Evolutionary conservation across 2,888 invertebrate species (phyloP).

Genomic region (Galerucella nymphaeae): DNA sequence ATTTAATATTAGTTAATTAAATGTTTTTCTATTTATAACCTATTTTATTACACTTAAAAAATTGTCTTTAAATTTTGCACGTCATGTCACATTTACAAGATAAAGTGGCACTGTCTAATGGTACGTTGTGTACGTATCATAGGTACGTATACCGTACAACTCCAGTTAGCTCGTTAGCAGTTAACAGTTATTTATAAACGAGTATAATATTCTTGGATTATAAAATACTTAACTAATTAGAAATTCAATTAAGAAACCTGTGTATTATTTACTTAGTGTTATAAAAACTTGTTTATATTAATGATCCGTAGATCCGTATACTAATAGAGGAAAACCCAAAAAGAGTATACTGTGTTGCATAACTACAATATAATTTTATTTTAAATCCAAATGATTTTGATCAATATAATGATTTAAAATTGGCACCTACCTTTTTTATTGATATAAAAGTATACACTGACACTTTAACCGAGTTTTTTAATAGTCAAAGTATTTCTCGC

Average conservation of each 20-base stretch:
- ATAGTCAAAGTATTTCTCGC: not conserved
- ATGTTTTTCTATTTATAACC: slow-evolving; percentile 15
- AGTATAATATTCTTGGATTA: not conserved
- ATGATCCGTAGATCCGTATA: not conserved
- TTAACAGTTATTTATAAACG: not conserved
- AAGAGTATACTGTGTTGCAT: slow-evolving; percentile 3
- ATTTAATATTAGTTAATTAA: slow-evolving; percentile 1
- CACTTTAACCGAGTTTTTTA: not conserved
- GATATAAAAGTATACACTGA: not conserved
- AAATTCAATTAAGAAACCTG: not conserved
- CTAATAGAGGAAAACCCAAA: not conserved
- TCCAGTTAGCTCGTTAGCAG: not conserved
- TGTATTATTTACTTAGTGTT: no score
- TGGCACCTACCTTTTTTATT: not conserved
- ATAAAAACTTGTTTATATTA: not conserved
- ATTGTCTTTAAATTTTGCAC: slow-evolving; percentile 14
- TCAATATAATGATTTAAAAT: not conserved
- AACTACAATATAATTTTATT: not conserved
- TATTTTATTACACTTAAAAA: slow-evolving; percentile 13
- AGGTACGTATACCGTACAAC: not conserved
- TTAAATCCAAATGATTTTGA: not conserved
- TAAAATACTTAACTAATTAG: not conserved
- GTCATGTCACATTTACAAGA: slow-evolving; percentile 13
- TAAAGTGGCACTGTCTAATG: slow-evolving; percentile 9
- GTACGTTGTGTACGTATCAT: not conserved